Base-by-base conservation (phyloP, 2,113 vertebrate genomes). In the Tetraodon nigroviridis region DNA sequence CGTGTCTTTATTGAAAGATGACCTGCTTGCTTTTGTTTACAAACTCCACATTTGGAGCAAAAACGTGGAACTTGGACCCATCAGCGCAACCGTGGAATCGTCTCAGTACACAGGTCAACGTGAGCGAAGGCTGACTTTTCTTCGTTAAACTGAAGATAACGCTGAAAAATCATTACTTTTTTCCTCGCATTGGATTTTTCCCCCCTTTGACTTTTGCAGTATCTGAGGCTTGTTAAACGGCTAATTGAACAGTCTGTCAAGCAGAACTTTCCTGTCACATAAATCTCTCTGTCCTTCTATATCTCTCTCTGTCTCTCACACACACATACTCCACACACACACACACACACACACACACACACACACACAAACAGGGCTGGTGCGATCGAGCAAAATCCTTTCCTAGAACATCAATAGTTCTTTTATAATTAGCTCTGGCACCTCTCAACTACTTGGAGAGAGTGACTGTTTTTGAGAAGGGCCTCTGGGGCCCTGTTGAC, bases 341-440 rank as follows among this genome's bases (percentile, higher is more conserved):
- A 29, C 41, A 50, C 42, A 21, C 66, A 24, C 37, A 4, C 27
- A 50, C 65, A 51, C 11, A 14, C 53, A 58, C 49, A 58, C 67
- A 61, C 62, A 71, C 51, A 75, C 69, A 74, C 61, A 61, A 61
- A 70, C 74, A 55, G 32, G 56, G 21, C 76, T 81, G 80, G 76
- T 75, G 81, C 58, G 55, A 72, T 71, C 74, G 18, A 66, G 55
- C 78, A 67, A 78, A 79, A 74, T 72, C 79, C 76, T 64, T 74
- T 51, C 76, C 80, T 77, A 60, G 74, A 86, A 81, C 89, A 89
- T 90, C 85, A 85, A 86, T 83, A 88, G 88, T 88, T 89, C 89
- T 89, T 90, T 90, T 91, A 91, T 90, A 91, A 91, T 92, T 91
- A 92, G 89, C 87, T 58, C 77, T 87, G 87, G 83, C 88, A 90